Evolutionary conservation across 2,888 invertebrate genomes (phyloP), one percentile per base, ranked within the genome.

Genomic region (Philopedon plagiatum): DNA sequence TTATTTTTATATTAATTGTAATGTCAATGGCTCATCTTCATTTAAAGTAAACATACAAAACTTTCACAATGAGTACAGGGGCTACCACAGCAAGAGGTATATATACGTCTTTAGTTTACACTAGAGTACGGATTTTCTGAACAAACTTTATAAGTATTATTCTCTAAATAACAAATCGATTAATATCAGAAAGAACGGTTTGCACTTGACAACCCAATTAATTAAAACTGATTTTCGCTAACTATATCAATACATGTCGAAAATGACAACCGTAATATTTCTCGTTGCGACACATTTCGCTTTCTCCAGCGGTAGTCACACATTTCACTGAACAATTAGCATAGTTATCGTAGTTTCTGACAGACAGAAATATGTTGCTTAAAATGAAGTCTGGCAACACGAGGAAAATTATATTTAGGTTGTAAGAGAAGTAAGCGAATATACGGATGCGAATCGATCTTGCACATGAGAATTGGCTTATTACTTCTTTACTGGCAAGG

Each of bases 311-410:
- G 26, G 26, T 13, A 49, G 49, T 26, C 26, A 23, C 51, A 54
- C 51, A 54, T 54, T 54, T 54, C 51, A 29, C 51, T 54, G 51
- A 54, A 29, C 51, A 54, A 54, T 54, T 54, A 54, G 51, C 51
- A 29, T 54, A 54, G 51, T 54, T 54, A 54, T 54, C 51, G 51
- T 13, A 29, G 15, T 54, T 54, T 23, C 51, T 54, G 51, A 54
- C 51, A 54, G 51, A 18, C 18, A 29, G 29, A 54, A 54, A 54
- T 54, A 54, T 54, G 51, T 29, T 54, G 29, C 29, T 15, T 15
- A 54, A 54, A 54, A 54, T 54, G 19, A 46, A 46, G 44, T 46
- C 21, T 46, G 23, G 51, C 51, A 54, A 29, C 26, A 54, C 18
- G 51, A 29, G 29, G 51, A 54, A 49, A 29, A 54, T 29, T 29